Evolutionary conservation across 1,140 invertebrate genomes (phyloP).

Genomic region (Gonioctena quinquepunctata): DNA sequence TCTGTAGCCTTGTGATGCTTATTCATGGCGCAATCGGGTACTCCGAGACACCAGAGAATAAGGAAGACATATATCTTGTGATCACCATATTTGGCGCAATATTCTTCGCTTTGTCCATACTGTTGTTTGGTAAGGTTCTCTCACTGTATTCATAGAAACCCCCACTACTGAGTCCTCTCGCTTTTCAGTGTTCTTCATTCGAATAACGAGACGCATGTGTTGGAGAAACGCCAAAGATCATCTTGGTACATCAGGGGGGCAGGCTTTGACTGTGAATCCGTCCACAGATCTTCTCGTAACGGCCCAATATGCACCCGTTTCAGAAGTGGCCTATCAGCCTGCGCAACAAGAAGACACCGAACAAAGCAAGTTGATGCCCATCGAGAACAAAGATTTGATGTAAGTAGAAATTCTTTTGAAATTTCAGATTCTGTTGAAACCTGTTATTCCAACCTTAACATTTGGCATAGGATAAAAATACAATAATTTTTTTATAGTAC

Average conservation of each 20-base stretch:
- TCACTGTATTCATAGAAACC: too few relatives aligned
- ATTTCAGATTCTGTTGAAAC: too few relatives aligned
- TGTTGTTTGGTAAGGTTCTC: slow-evolving; percentile 43
- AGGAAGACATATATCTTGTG: slow-evolving; percentile 41
- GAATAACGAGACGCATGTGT: slow-evolving; percentile 44
- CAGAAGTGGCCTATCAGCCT: slow-evolving; percentile 65
- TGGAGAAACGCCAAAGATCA: slow-evolving; percentile 46
- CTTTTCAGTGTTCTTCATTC: slow-evolving; percentile 41
- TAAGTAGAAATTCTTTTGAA: too few relatives aligned
- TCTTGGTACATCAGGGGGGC: slow-evolving; percentile 42
- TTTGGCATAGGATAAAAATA: too few relatives aligned
- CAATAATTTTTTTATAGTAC: too few relatives aligned
- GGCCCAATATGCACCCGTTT: slow-evolving; percentile 70
- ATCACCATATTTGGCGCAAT: slow-evolving; percentile 46
- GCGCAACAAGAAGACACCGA: slow-evolving; percentile 65
- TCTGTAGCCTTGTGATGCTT: slow-evolving; percentile 44
- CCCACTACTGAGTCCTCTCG: too few relatives aligned
- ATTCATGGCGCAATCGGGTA: slow-evolving; percentile 48
- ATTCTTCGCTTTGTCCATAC: slow-evolving; percentile 41
- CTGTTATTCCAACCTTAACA: too few relatives aligned
- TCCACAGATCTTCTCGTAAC: slow-evolving; percentile 73
- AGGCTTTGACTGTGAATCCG: slow-evolving; percentile 61
- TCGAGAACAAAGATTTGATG: slow-evolving; percentile 64
- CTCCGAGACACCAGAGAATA: slow-evolving; percentile 37
- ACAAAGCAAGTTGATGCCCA: slow-evolving; percentile 68